phyloP scores from a whole-genome alignment of 2,888 invertebrate species.

The Pristionchus arcanus region DNA sequence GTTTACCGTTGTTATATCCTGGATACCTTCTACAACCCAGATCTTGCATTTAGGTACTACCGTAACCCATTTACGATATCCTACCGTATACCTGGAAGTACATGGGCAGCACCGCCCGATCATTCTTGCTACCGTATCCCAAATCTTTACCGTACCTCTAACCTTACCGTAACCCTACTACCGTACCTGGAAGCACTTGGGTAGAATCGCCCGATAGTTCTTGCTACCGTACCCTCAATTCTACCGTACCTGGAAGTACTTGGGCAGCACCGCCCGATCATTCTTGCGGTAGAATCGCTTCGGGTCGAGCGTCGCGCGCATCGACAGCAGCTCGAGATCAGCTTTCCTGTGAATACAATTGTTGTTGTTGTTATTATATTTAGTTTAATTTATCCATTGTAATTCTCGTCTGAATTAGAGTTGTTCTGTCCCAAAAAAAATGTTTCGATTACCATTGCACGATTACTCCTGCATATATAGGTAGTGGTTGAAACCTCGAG shows the following conservation, averaged over 20 bases:
- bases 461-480: too few relatives aligned
- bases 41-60: too few relatives aligned
- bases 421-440: too few relatives aligned
- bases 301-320: constrained; percentile 91
- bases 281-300: constrained; percentile 96
- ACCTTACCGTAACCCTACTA: neutral
- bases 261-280: constrained; percentile 89
- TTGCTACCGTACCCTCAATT: neutral
- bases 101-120: too few relatives aligned
- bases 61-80: neutral
- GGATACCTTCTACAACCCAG: too few relatives aligned
- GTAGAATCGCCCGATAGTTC: neutral
- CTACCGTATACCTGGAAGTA: neutral
- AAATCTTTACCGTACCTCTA: too few relatives aligned
- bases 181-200: neutral
- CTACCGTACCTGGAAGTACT: constrained; percentile 89
- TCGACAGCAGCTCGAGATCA: constrained; percentile 91
- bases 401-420: too few relatives aligned
- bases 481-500: too few relatives aligned
- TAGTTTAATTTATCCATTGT: too few relatives aligned
- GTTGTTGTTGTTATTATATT: neutral
- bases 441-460: too few relatives aligned
- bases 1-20: too few relatives aligned
- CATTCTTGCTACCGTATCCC: too few relatives aligned
- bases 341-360: constrained; percentile 37